These are phyloP conservation scores for Electrona antarctica DNA, from an alignment of 2,113 vertebrate species.

Conservation along the genomic window DNA sequence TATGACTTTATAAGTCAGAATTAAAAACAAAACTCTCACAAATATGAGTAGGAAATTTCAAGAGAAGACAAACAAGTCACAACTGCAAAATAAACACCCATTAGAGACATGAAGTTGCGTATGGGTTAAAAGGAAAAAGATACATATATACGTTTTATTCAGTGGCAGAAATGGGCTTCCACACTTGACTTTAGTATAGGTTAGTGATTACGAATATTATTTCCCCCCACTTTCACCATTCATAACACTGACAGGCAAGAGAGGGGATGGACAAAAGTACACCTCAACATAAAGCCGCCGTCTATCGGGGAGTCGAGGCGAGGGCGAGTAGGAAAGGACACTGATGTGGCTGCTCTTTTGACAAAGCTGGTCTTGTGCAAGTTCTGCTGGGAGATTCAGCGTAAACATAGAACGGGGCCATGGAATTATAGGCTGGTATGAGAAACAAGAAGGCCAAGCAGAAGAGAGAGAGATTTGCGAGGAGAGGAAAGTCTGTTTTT, in stretches of 20 bases:
- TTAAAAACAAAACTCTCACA: too few species aligned
- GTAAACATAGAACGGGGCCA: slow-evolving; percentile 67
- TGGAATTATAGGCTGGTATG: slow-evolving; percentile 34
- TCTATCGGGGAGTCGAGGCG: slow-evolving; percentile 29
- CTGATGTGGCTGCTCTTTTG: slow-evolving; percentile 50
- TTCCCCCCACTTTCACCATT: background rate
- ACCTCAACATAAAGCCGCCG: too few species aligned
- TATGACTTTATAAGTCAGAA: too few species aligned
- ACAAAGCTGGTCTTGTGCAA: slow-evolving; percentile 68
- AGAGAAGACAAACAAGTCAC: too few species aligned
- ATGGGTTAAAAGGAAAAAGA: too few species aligned
- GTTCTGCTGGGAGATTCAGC: slow-evolving; percentile 64
- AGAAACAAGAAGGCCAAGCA: slow-evolving; percentile 31
- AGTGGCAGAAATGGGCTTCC: background rate
- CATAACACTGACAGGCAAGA: background rate
- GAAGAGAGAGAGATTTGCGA: slow-evolving; percentile 10
- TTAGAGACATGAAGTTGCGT: too few species aligned
- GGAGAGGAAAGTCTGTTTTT: slow-evolving; percentile 5
- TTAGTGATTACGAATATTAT: background rate
- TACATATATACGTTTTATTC: background rate
- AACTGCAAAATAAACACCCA: too few species aligned
- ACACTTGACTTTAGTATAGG: slow-evolving; percentile 9
- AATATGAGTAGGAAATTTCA: too few species aligned
- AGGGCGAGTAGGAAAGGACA: slow-evolving; percentile 38
- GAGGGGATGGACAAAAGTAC: slow-evolving; percentile 8